These are phyloP conservation scores for Oligia strigilis DNA, from an alignment of 2,888 invertebrate species.

Conservation along the genomic window DNA sequence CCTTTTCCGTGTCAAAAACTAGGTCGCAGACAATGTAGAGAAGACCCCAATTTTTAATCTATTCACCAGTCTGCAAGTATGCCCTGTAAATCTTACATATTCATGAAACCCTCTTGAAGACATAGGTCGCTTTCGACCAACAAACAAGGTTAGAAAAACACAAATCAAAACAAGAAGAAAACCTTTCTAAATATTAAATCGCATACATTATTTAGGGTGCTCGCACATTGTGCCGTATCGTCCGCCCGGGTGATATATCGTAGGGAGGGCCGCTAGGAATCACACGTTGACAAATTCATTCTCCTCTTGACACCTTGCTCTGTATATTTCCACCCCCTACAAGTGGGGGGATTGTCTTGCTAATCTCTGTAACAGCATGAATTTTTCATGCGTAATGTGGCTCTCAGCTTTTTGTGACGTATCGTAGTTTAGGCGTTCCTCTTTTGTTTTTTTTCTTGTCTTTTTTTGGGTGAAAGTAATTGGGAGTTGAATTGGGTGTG, in stretches of 20 bases:
- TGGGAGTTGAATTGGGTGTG: background rate
- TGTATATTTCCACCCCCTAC: constrained; percentile 63
- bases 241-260: constrained; percentile 76
- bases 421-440: constrained; percentile 34
- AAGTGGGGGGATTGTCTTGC: constrained; percentile 62
- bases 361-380: constrained; percentile 72
- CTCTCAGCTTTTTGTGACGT: constrained; percentile 60
- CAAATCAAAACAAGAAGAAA: constrained; percentile 62
- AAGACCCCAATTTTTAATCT: background rate
- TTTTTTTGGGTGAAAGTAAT: constrained; percentile 8
- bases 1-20: constrained; percentile 1
- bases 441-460: constrained; percentile 30
- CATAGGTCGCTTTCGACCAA: background rate
- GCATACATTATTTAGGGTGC: constrained; percentile 58
- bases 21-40: background rate
- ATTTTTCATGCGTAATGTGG: constrained; percentile 69
- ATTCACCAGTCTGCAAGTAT: background rate
- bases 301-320: constrained; percentile 80
- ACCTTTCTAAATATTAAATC: constrained; percentile 60
- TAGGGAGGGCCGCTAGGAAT: constrained; percentile 78
- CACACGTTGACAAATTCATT: constrained; percentile 87
- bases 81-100: constrained; percentile 22
- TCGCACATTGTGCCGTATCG: constrained; percentile 57
- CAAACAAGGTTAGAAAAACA: constrained; percentile 33
- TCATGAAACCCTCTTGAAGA: constrained; percentile 31